Evolutionary conservation across 2,113 vertebrate species (phyloP).

Genomic region (Peromyscus maniculatus): DNA sequence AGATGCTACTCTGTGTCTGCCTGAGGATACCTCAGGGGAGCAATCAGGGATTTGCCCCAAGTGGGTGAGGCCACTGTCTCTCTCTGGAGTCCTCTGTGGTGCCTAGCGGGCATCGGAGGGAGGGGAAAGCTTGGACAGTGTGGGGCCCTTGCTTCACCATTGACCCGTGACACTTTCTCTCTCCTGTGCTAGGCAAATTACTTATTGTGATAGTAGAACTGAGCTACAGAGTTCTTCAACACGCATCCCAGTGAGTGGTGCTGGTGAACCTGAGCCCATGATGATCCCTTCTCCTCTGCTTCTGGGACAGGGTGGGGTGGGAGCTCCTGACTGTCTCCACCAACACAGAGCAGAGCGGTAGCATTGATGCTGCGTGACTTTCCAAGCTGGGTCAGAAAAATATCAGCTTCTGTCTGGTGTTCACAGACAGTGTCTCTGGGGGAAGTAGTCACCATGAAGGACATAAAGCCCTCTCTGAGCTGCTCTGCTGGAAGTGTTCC

Average conservation of each 20-base stretch:
- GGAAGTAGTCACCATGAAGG: background rate
- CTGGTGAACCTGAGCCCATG: no score
- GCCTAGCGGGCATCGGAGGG: no score
- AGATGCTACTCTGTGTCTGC: background rate
- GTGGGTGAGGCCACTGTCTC: no score
- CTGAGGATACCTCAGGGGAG: background rate
- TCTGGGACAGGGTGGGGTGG: background rate
- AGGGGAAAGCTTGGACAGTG: background rate
- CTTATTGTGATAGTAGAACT: background rate
- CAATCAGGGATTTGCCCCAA: background rate
- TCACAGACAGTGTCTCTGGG: background rate
- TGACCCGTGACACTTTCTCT: background rate
- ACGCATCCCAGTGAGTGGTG: background rate
- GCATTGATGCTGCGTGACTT: background rate
- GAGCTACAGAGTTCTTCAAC: background rate
- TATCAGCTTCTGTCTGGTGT: background rate
- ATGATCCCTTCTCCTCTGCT: background rate
- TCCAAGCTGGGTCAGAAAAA: background rate
- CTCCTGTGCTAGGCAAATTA: background rate
- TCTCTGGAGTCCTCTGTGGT: background rate
- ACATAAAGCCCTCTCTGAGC: background rate
- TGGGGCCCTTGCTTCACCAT: background rate
- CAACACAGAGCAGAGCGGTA: background rate
- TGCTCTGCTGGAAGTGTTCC: background rate
- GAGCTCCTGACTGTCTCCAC: background rate